Conservation (phyloP, 1,140 invertebrate species). For the Cydia pomonella region DNA sequence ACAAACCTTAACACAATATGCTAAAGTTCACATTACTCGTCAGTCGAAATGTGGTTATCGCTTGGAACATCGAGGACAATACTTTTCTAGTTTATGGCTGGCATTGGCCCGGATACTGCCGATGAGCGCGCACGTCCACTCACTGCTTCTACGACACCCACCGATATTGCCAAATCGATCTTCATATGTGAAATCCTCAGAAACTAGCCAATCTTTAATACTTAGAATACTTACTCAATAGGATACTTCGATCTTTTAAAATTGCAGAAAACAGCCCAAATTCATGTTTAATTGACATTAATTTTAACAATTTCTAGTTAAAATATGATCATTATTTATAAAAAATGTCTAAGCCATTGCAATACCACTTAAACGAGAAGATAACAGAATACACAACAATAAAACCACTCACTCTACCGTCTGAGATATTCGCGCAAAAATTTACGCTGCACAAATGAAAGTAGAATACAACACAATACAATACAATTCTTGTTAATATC, state of each 20-base stretch:
- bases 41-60: constrained; percentile 65
- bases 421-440: constrained; percentile 16
- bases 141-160: constrained; percentile 39
- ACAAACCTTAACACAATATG: constrained; percentile 45
- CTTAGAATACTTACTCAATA: not conserved
- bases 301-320: not conserved
- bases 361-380: not conserved
- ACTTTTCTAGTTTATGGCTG: constrained; percentile 78
- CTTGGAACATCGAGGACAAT: constrained; percentile 78
- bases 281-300: not conserved
- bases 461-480: no score
- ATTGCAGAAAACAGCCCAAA: not conserved
- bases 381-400: constrained; percentile 3
- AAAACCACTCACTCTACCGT: not conserved
- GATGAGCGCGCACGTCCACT: constrained; percentile 69
- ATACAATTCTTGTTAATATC: constrained; percentile 1
- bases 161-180: constrained; percentile 20
- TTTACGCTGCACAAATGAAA: not conserved
- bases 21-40: constrained; percentile 43
- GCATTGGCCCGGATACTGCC: constrained; percentile 77
- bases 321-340: not conserved
- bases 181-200: not conserved
- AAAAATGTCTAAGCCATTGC: constrained; percentile 3
- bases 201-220: not conserved
- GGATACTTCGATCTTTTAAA: not conserved